phyloP scores from a whole-genome alignment of 2,888 invertebrate species.

The Baronia brevicornis region DNA sequence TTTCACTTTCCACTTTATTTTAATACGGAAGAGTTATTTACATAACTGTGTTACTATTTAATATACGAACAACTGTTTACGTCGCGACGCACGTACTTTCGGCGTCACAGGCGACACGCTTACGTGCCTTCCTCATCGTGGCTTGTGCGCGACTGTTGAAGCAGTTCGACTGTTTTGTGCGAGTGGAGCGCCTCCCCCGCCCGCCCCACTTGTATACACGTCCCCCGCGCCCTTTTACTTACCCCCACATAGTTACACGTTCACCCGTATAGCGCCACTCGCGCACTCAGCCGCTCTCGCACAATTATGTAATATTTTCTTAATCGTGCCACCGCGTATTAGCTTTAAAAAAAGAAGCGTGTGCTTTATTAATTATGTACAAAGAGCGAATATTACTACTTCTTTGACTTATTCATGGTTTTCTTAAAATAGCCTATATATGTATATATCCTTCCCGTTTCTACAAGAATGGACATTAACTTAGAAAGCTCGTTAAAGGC shows the following conservation, averaged over 20 bases:
- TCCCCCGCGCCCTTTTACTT: constrained; percentile 49
- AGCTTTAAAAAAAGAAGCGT: constrained; percentile 46
- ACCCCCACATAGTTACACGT: constrained; percentile 66
- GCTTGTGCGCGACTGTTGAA: constrained; percentile 57
- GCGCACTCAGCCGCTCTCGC: constrained; percentile 57
- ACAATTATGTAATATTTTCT: constrained; percentile 73
- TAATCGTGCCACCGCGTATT: constrained; percentile 59
- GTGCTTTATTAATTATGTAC: constrained; percentile 36
- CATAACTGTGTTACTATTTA: no score
- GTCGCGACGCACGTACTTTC: constrained; percentile 54
- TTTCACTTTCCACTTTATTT: no score
- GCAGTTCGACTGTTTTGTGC: constrained; percentile 44
- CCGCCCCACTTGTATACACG: constrained; percentile 45
- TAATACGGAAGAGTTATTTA: no score
- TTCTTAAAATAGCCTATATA: no score
- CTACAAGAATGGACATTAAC: no score
- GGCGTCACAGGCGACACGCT: constrained; percentile 43
- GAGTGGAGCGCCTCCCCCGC: constrained; percentile 54
- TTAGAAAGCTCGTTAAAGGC: no score
- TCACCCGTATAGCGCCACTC: constrained; percentile 68
- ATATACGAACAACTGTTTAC: constrained; percentile 48
- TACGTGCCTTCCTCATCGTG: constrained; percentile 62
- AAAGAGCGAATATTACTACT: no score
- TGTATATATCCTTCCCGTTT: no score
- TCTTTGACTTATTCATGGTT: constrained; percentile 22